Conservation (phyloP, 2,113 vertebrate species). For the Bubalus kerabau region DNA sequence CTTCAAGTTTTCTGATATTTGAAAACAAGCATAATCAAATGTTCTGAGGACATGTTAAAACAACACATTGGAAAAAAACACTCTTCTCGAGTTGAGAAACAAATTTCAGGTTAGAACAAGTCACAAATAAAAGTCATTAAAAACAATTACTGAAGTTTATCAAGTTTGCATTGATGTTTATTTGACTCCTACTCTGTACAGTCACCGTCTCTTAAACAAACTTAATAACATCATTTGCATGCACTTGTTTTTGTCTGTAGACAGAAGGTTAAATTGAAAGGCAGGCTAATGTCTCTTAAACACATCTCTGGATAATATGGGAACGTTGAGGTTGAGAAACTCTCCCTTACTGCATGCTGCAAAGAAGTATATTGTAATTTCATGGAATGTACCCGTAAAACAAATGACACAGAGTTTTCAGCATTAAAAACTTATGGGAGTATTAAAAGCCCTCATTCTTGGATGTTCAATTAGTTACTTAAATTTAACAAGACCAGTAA, state of each 20-base stretch:
- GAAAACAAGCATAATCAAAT: neutral
- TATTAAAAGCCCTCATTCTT: neutral
- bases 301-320: neutral
- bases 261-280: neutral
- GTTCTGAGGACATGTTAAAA: neutral
- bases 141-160: neutral
- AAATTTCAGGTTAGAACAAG: neutral
- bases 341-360: neutral
- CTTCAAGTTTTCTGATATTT: neutral
- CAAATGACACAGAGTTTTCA: neutral
- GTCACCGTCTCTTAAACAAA: neutral
- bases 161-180: neutral
- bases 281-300: neutral
- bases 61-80: neutral
- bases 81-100: neutral
- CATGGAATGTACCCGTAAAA: neutral
- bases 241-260: neutral
- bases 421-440: neutral
- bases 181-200: neutral
- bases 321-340: neutral
- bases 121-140: neutral
- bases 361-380: neutral
- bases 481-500: neutral
- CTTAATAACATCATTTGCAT: neutral
- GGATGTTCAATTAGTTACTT: neutral